Base-by-base conservation (phyloP, 2,888 invertebrate species). In the Diadegma fenestrale region DNA sequence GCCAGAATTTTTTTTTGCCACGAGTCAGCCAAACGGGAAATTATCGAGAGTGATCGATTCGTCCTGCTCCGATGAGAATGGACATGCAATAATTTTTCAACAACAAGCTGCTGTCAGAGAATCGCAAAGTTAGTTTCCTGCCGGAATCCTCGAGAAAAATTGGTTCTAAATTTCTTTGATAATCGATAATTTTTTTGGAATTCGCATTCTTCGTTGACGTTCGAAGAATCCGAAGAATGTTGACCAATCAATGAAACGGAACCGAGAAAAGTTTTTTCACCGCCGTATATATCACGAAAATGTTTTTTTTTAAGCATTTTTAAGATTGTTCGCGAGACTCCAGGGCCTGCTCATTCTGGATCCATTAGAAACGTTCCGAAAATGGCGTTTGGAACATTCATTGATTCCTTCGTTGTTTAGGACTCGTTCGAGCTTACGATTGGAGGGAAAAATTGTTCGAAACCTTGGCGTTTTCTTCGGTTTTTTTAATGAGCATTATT, bases 1-100 rank as follows among this genome's bases (percentile, higher is more conserved):
- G 10, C n/a, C 61, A 61, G 43, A 17, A 17, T 73, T 73, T 73
- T 73, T 73, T 69, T 26, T 61, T 1, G 14, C 26, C 37, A 19
- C 12, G 17, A 48, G 26, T 43, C 26, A 45, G 8, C 66, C 41
- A 10, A 14, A 14, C 5, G 41, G 5, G 19, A 19, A 37, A 12
- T n/a, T 4, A 19, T 8, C n/a, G 7, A 19, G 7, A 19, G 19
- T 0, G 41, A n/a, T 37, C 10, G 37, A 5, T 37, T 37, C 14
- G 22, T 41, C 14, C 41, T n/a, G n/a, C n/a, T 10, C 66, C 22
- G 43, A 43, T 22, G 33, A n/a, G n/a, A 66, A 41, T 10, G 54
- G 22, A 22, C 26, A n/a, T n/a, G n/a, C n/a, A 58, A 26, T 26
- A 58, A 26, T 19, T 58, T 26, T 26, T 26, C 0, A 2, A 8